A percentile compares a stretch with the other conserved stretches of the same genome.
phyloP scores from a whole-genome alignment of 1,140 invertebrate genomes.

The Araneus ventricosus region DNA sequence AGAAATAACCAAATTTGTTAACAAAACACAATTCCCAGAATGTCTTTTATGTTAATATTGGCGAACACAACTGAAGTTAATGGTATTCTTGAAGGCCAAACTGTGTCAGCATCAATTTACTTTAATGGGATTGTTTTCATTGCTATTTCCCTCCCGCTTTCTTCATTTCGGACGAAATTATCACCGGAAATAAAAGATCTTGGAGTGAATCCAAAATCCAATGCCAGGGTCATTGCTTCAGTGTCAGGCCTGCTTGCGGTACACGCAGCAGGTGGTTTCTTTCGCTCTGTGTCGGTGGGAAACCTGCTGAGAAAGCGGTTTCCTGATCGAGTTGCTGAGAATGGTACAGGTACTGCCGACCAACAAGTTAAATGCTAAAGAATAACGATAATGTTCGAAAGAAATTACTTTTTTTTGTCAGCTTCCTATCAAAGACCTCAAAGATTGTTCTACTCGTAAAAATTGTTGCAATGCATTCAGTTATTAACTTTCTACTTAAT shows the following conservation, averaged over 20 bases:
- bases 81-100: background rate
- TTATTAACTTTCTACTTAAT: too few relatives aligned
- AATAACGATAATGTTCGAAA: too few relatives aligned
- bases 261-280: background rate
- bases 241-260: background rate
- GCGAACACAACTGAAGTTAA: too few relatives aligned
- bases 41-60: too few relatives aligned
- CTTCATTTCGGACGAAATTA: background rate
- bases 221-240: slow-evolving; percentile 3
- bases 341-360: background rate
- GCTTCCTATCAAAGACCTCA: too few relatives aligned
- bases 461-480: too few relatives aligned
- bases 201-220: background rate
- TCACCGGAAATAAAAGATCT: slow-evolving; percentile 15
- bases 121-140: background rate
- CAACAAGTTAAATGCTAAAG: background rate
- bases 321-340: background rate
- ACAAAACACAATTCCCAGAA: too few relatives aligned
- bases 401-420: too few relatives aligned
- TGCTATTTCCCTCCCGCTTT: background rate
- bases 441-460: too few relatives aligned
- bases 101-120: background rate
- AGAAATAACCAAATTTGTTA: too few relatives aligned
- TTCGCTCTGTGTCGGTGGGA: background rate
- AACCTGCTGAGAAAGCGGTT: background rate